Conservation (phyloP, 2,888 invertebrate genomes). For the Sinhomidia bicolor region DNA sequence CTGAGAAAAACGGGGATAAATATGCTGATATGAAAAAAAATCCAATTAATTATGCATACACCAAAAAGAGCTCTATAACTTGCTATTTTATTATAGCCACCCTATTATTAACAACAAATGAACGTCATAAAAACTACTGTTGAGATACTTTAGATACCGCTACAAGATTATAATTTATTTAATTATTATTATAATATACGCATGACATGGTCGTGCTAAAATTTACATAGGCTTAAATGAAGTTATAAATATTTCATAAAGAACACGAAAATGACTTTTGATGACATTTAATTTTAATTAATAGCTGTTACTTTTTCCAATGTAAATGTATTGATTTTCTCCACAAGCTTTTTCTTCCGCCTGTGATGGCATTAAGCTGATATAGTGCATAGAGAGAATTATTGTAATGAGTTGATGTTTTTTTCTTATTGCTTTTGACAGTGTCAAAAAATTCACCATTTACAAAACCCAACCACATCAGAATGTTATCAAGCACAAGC, state of each 20-base stretch:
- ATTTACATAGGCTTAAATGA: not conserved
- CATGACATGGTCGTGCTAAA: not conserved
- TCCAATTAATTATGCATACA: constrained; percentile 45
- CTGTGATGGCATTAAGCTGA: not conserved
- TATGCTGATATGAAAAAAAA: not conserved
- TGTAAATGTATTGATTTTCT: constrained; percentile 9
- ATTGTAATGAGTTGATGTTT: not conserved
- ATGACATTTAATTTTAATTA: constrained; percentile 26
- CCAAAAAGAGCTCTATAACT: not conserved
- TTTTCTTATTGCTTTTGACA: constrained; percentile 47
- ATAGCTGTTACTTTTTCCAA: not conserved
- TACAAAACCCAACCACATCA: constrained; percentile 45
- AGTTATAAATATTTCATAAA: constrained; percentile 67
- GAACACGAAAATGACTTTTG: not conserved
- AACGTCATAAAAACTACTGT: not conserved
- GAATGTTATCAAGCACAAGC: constrained; percentile 64
- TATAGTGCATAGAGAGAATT: not conserved
- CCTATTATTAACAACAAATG: not conserved
- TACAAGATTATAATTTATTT: not conserved
- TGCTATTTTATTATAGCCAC: constrained; percentile 20
- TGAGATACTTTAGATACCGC: not conserved
- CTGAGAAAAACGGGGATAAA: not conserved
- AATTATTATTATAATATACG: not conserved
- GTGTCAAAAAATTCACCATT: constrained; percentile 71
- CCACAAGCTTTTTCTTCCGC: not conserved